These are phyloP conservation scores for Echinops telfairi DNA, from an alignment of 2,113 vertebrate genomes.

Conservation along the genomic window DNA sequence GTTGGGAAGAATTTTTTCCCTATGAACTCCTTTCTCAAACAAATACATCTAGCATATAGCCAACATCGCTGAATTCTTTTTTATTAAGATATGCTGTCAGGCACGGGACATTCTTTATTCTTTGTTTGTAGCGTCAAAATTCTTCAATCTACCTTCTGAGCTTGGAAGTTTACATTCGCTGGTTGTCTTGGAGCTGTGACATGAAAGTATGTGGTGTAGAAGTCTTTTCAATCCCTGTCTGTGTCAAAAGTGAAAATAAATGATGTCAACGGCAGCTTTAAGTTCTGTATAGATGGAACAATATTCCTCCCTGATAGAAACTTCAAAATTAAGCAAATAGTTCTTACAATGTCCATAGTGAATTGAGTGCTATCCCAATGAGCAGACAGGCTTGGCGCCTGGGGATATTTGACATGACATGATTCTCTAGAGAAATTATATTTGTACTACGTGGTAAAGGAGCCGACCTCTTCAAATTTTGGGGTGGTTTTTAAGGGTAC, in stretches of 20 bases:
- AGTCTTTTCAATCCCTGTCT: background rate
- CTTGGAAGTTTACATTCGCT: background rate
- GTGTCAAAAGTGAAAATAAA: slow-evolving; percentile 45
- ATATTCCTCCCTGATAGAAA: background rate
- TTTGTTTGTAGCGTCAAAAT: background rate
- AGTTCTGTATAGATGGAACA: slow-evolving; percentile 24
- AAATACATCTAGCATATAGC: background rate
- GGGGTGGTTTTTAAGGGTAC: rapidly evolving
- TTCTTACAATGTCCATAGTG: background rate
- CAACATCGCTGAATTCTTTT: background rate
- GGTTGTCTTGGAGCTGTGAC: background rate
- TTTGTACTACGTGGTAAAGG: slow-evolving; percentile 45
- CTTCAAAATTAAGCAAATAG: background rate
- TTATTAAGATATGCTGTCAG: slow-evolving; percentile 8
- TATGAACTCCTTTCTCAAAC: background rate
- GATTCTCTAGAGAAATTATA: slow-evolving; percentile 31
- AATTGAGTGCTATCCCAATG: slow-evolving; percentile 10
- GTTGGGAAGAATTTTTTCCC: background rate
- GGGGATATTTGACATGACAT: background rate
- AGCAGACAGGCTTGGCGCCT: background rate
- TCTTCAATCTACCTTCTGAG: background rate
- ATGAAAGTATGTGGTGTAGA: background rate
- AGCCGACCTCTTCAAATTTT: slow-evolving; percentile 23
- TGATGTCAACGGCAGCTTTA: background rate
- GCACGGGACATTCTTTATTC: background rate